Conservation (phyloP, 2,797 vertebrate species). For the Bovichtus variegatus region DNA sequence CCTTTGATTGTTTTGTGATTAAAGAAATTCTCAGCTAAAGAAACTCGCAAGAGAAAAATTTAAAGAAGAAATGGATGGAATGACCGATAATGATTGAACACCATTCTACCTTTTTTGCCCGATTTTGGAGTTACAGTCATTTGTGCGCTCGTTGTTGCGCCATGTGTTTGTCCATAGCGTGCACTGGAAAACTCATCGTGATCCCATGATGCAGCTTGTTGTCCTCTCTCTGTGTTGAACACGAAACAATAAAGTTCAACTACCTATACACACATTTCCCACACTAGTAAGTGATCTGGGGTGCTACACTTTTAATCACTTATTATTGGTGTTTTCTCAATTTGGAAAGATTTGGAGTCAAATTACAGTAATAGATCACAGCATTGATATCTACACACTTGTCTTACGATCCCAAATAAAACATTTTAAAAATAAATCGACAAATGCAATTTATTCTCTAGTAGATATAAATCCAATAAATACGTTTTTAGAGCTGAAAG, state of each 20-base stretch:
- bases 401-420: not conserved
- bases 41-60: not conserved
- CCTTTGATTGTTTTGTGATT: not conserved
- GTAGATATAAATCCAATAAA: no score
- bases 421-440: no score
- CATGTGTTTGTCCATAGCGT: not conserved
- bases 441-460: not conserved
- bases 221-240: constrained; percentile 13
- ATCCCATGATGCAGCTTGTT: not conserved
- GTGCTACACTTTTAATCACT: no score
- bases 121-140: not conserved
- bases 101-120: constrained; percentile 40
- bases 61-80: not conserved
- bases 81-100: not conserved
- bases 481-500: not conserved
- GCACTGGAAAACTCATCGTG: not conserved
- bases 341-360: not conserved
- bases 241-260: not conserved
- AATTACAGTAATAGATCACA: not conserved
- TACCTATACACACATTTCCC: not conserved
- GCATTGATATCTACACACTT: not conserved
- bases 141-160: not conserved
- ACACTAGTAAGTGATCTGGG: not conserved
- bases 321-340: no score
- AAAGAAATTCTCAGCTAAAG: not conserved